These are phyloP conservation scores for Phytoseiulus persimilis DNA, from an alignment of 2,888 invertebrate species.

Conservation along the genomic window DNA sequence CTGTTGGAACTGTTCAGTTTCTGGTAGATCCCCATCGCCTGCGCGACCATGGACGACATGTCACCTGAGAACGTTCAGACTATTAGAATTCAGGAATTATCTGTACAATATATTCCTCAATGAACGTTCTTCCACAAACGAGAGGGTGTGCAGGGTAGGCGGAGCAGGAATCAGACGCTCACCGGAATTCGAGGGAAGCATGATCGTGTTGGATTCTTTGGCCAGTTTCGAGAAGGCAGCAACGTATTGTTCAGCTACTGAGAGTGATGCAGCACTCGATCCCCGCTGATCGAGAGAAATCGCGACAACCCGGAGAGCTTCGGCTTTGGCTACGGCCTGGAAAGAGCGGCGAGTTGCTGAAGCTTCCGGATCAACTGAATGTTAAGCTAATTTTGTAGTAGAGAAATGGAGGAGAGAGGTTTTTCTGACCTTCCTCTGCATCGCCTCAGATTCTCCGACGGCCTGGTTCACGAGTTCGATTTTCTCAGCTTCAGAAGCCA, in stretches of 20 bases:
- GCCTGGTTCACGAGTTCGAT: conserved; percentile 91
- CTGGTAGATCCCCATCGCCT: conserved; percentile 53
- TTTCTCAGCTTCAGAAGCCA: conserved; percentile 88
- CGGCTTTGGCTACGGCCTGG: conserved; percentile 73
- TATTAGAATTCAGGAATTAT: too few species aligned
- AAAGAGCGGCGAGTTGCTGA: neutral
- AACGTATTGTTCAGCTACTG: conserved; percentile 92
- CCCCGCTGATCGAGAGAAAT: conserved; percentile 54
- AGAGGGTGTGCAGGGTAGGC: too few species aligned
- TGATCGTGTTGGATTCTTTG: conserved; percentile 82
- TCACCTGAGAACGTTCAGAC: conserved; percentile 51
- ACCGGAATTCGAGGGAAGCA: conserved; percentile 80
- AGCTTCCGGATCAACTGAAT: neutral
- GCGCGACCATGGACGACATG: conserved; percentile 67
- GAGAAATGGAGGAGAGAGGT: neutral
- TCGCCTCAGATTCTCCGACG: conserved; percentile 56
- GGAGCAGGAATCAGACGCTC: conserved; percentile 45
- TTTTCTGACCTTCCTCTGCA: neutral
- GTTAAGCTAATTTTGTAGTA: neutral
- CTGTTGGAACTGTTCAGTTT: neutral
- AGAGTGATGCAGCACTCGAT: conserved; percentile 78
- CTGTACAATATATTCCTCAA: too few species aligned
- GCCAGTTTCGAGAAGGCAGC: conserved; percentile 86
- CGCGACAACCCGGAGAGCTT: conserved; percentile 69
- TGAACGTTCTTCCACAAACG: too few species aligned